Conservation (phyloP, 2,888 invertebrate species). For the Chirona hameri region DNA sequence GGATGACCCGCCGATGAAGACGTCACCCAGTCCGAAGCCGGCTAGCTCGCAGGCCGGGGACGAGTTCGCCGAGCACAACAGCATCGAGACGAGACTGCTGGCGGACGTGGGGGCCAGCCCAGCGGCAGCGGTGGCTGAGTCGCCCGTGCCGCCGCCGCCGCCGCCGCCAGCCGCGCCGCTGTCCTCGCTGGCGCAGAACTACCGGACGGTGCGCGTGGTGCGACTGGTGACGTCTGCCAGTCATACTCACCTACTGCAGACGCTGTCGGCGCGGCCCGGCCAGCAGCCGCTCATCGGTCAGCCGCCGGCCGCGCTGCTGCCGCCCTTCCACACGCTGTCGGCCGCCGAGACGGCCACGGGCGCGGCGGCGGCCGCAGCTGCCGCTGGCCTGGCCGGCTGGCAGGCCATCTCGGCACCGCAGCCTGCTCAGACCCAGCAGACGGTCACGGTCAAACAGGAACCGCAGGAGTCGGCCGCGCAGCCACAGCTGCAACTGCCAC, state of each 20-base stretch:
- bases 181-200: not conserved
- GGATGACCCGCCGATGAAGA: not conserved
- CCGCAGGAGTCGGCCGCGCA: not conserved
- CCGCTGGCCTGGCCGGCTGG: not conserved
- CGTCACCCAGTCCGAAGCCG: not conserved
- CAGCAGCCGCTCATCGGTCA: not conserved
- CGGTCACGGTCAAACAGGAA: not conserved
- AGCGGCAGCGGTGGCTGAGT: not conserved
- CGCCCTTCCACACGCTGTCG: constrained; percentile 8
- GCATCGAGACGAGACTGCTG: not conserved
- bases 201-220: constrained; percentile 11
- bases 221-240: not conserved
- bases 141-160: not conserved
- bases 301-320: constrained; percentile 25
- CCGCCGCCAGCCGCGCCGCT: not conserved
- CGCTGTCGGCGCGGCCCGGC: not conserved
- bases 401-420: not conserved
- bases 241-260: not conserved
- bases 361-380: not conserved
- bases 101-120: not conserved
- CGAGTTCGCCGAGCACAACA: not conserved
- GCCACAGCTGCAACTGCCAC: not conserved
- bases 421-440: not conserved
- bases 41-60: not conserved
- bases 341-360: not conserved